phyloP scores from a whole-genome alignment of 2,888 invertebrate species.

The Lamproptera curius region DNA sequence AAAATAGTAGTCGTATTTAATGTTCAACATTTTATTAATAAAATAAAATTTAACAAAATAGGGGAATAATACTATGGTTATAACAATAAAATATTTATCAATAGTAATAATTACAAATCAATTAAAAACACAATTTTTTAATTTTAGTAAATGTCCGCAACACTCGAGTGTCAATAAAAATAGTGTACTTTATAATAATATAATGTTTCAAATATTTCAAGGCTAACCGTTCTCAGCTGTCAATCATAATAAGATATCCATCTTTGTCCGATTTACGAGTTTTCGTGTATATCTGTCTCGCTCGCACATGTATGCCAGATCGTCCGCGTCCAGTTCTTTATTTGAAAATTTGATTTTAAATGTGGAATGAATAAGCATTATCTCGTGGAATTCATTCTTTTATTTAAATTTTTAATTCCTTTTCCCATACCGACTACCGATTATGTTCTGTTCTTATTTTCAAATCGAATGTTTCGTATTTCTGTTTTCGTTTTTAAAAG shows the following conservation, averaged over 20 bases:
- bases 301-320: constrained; percentile 52
- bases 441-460: constrained; percentile 49
- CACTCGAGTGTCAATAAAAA: constrained; percentile 61
- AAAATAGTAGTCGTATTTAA: too few species aligned
- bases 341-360: constrained; percentile 78
- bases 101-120: constrained; percentile 4
- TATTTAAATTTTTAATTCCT: constrained; percentile 75
- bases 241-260: constrained; percentile 76
- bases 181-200: constrained; percentile 78
- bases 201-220: constrained; percentile 79
- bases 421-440: constrained; percentile 67
- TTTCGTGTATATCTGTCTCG: constrained; percentile 45
- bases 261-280: constrained; percentile 58
- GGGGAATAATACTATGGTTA: too few species aligned
- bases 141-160: constrained; percentile 57
- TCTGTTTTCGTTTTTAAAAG: constrained; percentile 51
- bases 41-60: too few species aligned
- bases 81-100: too few species aligned
- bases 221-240: constrained; percentile 79
- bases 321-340: constrained; percentile 70
- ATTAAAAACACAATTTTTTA: too few species aligned
- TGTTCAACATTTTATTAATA: too few species aligned
- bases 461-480: constrained; percentile 46
- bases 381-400: constrained; percentile 74
- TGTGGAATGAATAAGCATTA: constrained; percentile 78